Percentiles rank a stretch among this genome's conserved stretches.
Conservation (phyloP, 30 jellyfish, hydroid and myxozoan species). For the Aurelia aurita complex sp. Pacific region DNA sequence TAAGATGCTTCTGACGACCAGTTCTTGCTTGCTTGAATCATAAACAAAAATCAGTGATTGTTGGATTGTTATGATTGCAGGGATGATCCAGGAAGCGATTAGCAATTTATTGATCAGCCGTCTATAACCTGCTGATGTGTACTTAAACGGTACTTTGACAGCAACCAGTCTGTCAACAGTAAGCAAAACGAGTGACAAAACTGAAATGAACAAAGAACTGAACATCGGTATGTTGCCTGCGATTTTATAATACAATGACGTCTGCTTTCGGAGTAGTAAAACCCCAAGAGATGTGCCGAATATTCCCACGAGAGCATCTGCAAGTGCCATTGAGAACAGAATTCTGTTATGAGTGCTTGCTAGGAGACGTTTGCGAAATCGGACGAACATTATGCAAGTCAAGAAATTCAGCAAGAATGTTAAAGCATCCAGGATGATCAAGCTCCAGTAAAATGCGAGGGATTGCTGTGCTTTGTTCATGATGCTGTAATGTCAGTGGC, state of each 20-base stretch:
- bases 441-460: conserved; percentile 49
- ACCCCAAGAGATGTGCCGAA: conserved; percentile 43
- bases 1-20: conserved; percentile 36
- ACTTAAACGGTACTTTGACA: conserved; percentile 47
- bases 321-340: conserved; percentile 63
- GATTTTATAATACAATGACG: conserved; percentile 18
- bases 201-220: conserved; percentile 55
- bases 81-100: conserved; percentile 34
- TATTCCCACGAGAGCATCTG: conserved; percentile 61
- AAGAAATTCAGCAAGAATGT: conserved; percentile 41
- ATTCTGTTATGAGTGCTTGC: conserved; percentile 58
- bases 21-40: conserved; percentile 25
- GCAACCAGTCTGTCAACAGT: conserved; percentile 60
- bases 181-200: conserved; percentile 38
- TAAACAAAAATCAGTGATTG: conserved; percentile 39
- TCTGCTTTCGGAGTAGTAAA: conserved; percentile 37
- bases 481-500: too few relatives aligned
- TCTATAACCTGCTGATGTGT: conserved; percentile 43
- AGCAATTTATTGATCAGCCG: conserved; percentile 21
- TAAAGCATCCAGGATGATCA: conserved; percentile 18
- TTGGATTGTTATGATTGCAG: conserved; percentile 14
- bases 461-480: conserved; percentile 35
- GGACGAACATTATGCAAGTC: conserved; percentile 32
- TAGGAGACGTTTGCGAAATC: conserved; percentile 39
- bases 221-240: conserved; percentile 71